Conservation (phyloP, 2,797 vertebrate species). For the Paramormyrops hopkinsi region DNA sequence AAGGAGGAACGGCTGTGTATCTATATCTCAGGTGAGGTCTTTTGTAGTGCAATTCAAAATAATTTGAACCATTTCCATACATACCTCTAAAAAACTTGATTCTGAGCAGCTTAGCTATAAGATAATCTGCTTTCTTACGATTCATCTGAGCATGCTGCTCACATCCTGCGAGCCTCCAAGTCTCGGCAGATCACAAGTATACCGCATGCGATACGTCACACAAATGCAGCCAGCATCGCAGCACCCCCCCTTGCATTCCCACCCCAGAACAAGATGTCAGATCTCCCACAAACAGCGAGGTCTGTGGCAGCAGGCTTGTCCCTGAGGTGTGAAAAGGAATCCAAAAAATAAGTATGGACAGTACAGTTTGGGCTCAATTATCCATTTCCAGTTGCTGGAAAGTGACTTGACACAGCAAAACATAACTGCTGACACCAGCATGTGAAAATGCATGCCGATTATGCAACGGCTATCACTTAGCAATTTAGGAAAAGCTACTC, state of each 20-base stretch:
- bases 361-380: background rate
- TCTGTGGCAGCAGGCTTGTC: background rate
- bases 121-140: background rate
- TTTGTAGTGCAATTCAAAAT: background rate
- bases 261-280: background rate
- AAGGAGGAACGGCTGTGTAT: conserved; percentile 34
- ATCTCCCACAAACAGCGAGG: background rate
- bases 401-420: background rate
- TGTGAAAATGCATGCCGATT: background rate
- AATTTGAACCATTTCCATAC: background rate
- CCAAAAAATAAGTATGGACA: background rate
- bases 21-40: background rate
- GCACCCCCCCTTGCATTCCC: background rate
- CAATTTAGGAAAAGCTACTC: background rate
- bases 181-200: background rate
- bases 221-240: background rate
- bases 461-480: background rate
- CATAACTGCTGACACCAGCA: background rate
- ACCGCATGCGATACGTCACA: background rate
- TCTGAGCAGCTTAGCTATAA: background rate
- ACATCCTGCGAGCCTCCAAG: background rate
- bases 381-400: background rate
- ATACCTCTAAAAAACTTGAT: background rate
- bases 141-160: background rate
- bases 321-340: background rate